phyloP scores from a whole-genome alignment of 1,140 invertebrate species.

The Conopomorpha cramerella region DNA sequence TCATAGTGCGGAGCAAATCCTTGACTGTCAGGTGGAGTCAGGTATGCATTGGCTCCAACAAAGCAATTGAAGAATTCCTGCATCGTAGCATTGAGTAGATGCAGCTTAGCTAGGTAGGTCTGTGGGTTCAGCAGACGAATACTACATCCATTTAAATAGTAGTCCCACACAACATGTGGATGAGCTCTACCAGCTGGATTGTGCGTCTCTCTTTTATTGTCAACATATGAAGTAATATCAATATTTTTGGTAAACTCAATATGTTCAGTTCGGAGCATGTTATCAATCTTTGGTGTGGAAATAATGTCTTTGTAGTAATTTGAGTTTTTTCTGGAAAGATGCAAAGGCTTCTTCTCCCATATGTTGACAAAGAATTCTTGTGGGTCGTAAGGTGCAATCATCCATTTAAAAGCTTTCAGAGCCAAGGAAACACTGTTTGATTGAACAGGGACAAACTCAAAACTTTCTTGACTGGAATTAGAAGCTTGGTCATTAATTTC shows the following conservation, averaged over 20 bases:
- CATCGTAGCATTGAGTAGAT: constrained; percentile 71
- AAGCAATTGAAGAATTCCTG: constrained; percentile 95
- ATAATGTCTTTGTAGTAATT: constrained; percentile 77
- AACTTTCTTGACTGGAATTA: constrained; percentile 15
- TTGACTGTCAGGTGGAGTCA: constrained; percentile 94
- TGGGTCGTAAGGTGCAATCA: constrained; percentile 69
- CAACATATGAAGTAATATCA: constrained; percentile 85
- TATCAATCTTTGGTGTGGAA: constrained; percentile 76
- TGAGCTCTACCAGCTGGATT: constrained; percentile 79
- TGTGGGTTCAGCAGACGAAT: constrained; percentile 91
- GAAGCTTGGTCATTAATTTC: constrained; percentile 4
- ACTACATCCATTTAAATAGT: constrained; percentile 88
- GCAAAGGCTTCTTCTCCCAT: constrained; percentile 84
- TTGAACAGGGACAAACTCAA: constrained; percentile 45
- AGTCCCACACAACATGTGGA: constrained; percentile 88
- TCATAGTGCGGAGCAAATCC: constrained; percentile 99
- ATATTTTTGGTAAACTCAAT: constrained; percentile 86
- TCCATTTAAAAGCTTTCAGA: constrained; percentile 68
- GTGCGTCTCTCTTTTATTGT: constrained; percentile 81
- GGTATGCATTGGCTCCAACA: constrained; percentile 92
- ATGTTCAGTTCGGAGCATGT: constrained; percentile 74
- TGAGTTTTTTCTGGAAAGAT: constrained; percentile 68
- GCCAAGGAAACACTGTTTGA: constrained; percentile 65
- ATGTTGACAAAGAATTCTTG: constrained; percentile 68
- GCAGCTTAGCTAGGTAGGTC: constrained; percentile 73